A percentile compares a stretch with the other conserved stretches of the same genome.
Conservation (phyloP, 2,888 invertebrate genomes). For the Torymus auratus region DNA sequence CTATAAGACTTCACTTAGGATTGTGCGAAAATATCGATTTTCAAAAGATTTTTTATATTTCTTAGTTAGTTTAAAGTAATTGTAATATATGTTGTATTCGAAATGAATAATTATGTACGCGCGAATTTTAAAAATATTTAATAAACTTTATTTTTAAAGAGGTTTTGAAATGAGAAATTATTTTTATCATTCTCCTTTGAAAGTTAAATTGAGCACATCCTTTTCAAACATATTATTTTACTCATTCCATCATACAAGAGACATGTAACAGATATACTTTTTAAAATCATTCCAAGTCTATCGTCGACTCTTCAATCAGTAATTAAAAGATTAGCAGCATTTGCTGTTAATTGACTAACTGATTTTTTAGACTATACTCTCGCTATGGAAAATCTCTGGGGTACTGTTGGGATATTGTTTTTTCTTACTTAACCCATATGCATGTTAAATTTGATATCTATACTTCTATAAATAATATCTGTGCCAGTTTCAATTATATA, state of each 20-base stretch:
- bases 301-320: constrained; percentile 76
- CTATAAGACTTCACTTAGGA: too few relatives aligned
- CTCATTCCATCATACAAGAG: constrained; percentile 40
- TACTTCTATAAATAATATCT: neutral
- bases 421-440: neutral
- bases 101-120: too few relatives aligned
- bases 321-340: constrained; percentile 62
- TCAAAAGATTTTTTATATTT: neutral
- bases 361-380: constrained; percentile 68
- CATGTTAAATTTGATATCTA: too few relatives aligned
- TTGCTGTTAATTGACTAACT: constrained; percentile 61
- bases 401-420: neutral
- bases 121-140: too few relatives aligned
- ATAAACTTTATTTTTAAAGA: too few relatives aligned
- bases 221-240: constrained; percentile 16
- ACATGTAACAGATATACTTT: constrained; percentile 43
- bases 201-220: constrained; percentile 12
- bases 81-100: too few relatives aligned
- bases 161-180: too few relatives aligned
- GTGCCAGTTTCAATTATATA: neutral
- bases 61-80: too few relatives aligned
- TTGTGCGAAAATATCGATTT: constrained; percentile 1
- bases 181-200: neutral
- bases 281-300: constrained; percentile 69
- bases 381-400: constrained; percentile 57